Percentiles rank a stretch among this genome's conserved stretches.
phyloP scores from a whole-genome alignment of 1,140 invertebrate species.

The Hypothenemus hampei region DNA sequence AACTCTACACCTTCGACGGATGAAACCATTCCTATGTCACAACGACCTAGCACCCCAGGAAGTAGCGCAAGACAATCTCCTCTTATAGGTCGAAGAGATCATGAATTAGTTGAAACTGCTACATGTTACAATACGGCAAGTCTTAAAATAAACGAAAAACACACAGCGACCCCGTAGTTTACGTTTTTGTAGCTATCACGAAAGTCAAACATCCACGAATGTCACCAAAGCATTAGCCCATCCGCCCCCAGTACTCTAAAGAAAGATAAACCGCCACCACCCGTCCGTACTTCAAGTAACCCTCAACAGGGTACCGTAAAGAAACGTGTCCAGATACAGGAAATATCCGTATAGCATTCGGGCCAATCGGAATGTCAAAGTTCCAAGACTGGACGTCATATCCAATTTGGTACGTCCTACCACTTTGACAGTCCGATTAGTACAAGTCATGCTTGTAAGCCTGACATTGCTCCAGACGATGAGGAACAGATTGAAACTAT shows the following conservation, averaged over 20 bases:
- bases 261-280: slow-evolving; percentile 40
- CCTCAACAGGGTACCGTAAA: slow-evolving; percentile 48
- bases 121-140: slow-evolving; percentile 47
- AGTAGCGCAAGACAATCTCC: slow-evolving; percentile 37
- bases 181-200: too few relatives aligned
- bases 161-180: too few relatives aligned
- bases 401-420: slow-evolving; percentile 8
- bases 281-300: slow-evolving; percentile 44
- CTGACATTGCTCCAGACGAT: slow-evolving; percentile 36
- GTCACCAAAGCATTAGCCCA: slow-evolving; percentile 1
- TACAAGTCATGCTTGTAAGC: slow-evolving; percentile 10
- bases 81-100: neutral
- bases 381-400: slow-evolving; percentile 13
- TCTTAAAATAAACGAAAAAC: too few relatives aligned
- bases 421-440: slow-evolving; percentile 22
- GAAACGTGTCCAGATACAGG: slow-evolving; percentile 62
- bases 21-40: slow-evolving; percentile 48
- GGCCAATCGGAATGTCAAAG: slow-evolving; percentile 5
- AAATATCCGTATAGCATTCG: slow-evolving; percentile 59
- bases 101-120: slow-evolving; percentile 40
- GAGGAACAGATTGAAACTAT: slow-evolving; percentile 17
- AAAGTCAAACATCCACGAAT: slow-evolving; percentile 2
- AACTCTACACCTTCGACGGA: slow-evolving; percentile 36
- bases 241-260: slow-evolving; percentile 34
- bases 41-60: slow-evolving; percentile 36